Evolutionary conservation across 2,113 vertebrate species (phyloP).

Genomic region (Phrynosoma platyrhinos): DNA sequence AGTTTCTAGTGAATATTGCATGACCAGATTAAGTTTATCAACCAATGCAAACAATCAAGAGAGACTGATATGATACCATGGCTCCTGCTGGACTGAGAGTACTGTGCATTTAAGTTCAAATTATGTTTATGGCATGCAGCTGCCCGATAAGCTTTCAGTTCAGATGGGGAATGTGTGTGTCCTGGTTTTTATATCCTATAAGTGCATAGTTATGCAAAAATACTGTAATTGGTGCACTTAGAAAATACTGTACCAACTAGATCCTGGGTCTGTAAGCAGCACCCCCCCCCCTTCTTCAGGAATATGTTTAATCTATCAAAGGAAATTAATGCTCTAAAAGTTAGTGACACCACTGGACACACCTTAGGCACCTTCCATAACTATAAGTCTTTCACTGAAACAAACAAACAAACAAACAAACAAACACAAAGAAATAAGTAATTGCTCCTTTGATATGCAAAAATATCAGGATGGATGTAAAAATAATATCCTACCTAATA

Average conservation of each 20-base stretch:
- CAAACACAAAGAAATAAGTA: not conserved
- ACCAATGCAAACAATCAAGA: conserved; percentile 28
- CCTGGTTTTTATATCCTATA: not conserved
- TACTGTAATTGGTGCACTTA: not conserved
- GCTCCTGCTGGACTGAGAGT: conserved; percentile 16
- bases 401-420: no score
- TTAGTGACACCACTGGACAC: not conserved
- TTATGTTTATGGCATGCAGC: not conserved
- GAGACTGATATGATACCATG: conserved; percentile 10
- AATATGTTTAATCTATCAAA: not conserved
- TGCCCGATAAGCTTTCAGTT: not conserved
- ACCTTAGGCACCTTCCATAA: not conserved
- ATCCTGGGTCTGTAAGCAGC: not conserved
- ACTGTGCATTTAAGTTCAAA: conserved; percentile 16
- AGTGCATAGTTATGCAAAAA: not conserved
- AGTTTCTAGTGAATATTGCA: not conserved
- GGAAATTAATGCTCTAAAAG: not conserved
- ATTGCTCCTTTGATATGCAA: not conserved
- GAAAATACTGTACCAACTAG: not conserved
- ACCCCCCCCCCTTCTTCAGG: no score
- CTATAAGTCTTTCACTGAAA: not conserved
- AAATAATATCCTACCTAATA: not conserved
- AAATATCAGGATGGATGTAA: not conserved
- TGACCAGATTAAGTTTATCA: conserved; percentile 19
- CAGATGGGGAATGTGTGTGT: not conserved